phyloP scores from a whole-genome alignment of 2,113 vertebrate species.

The Scopus umbretta region DNA sequence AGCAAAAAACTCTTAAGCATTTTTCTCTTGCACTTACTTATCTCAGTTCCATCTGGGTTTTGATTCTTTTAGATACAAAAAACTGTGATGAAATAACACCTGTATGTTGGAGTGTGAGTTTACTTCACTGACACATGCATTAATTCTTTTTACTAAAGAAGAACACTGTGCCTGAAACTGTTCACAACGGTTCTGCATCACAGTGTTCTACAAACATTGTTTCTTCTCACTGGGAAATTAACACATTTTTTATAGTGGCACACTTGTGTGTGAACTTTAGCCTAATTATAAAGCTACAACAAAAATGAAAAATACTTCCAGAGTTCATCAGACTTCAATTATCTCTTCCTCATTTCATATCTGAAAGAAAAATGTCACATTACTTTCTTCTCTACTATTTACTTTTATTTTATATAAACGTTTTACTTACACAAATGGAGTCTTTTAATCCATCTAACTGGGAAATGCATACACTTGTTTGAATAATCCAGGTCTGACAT shows the following conservation, averaged over 20 bases:
- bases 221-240: neutral
- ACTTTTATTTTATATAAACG: slow-evolving; percentile 20
- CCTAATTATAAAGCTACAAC: neutral
- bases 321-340: neutral
- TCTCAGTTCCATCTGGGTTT: neutral
- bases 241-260: neutral
- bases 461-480: slow-evolving; percentile 48
- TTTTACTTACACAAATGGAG: slow-evolving; percentile 52
- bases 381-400: neutral
- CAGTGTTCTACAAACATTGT: neutral
- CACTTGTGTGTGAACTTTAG: neutral
- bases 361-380: neutral
- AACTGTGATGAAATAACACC: neutral
- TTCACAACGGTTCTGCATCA: neutral
- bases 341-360: neutral
- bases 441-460: slow-evolving; percentile 48
- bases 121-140: neutral
- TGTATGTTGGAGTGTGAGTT: neutral
- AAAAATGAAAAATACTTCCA: neutral
- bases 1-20: neutral
- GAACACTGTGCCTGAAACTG: neutral
- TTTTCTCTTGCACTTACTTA: neutral
- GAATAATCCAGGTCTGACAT: slow-evolving; percentile 61
- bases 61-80: neutral
- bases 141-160: neutral